A percentile compares a stretch with the other conserved stretches of the same genome.
Conservation (phyloP, 2,797 vertebrate species). For the Liasis olivaceus region DNA sequence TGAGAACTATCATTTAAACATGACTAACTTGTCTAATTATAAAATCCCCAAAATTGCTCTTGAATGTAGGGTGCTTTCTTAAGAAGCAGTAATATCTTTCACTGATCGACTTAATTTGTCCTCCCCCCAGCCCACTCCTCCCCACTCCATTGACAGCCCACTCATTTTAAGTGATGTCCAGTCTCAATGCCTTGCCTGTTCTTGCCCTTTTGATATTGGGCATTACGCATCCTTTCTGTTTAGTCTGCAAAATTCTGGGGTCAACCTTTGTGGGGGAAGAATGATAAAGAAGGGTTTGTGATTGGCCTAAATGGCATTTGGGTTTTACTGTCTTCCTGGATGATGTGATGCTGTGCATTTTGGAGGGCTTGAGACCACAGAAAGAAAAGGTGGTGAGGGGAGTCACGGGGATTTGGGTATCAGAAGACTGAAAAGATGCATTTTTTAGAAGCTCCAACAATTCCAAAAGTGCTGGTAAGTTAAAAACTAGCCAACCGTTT, state of each 20-base stretch:
- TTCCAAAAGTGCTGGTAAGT: too few relatives aligned
- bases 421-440: not conserved
- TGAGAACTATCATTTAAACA: not conserved
- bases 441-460: not conserved
- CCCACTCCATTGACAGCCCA: not conserved
- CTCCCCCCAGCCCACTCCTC: not conserved
- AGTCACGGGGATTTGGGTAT: not conserved
- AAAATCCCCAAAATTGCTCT: not conserved
- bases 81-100: not conserved
- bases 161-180: not conserved
- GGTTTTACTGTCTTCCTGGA: not conserved
- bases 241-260: constrained; percentile 19
- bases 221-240: constrained; percentile 28
- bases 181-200: constrained; percentile 15
- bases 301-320: not conserved
- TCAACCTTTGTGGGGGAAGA: not conserved
- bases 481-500: not conserved
- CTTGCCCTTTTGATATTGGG: not conserved
- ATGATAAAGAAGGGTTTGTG: constrained; percentile 6
- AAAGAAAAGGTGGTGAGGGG: not conserved
- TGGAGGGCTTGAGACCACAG: not conserved
- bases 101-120: not conserved
- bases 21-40: not conserved
- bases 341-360: not conserved
- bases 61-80: not conserved